These are phyloP conservation scores for Pipra filicauda DNA, from an alignment of 2,113 vertebrate species.

Conservation along the genomic window DNA sequence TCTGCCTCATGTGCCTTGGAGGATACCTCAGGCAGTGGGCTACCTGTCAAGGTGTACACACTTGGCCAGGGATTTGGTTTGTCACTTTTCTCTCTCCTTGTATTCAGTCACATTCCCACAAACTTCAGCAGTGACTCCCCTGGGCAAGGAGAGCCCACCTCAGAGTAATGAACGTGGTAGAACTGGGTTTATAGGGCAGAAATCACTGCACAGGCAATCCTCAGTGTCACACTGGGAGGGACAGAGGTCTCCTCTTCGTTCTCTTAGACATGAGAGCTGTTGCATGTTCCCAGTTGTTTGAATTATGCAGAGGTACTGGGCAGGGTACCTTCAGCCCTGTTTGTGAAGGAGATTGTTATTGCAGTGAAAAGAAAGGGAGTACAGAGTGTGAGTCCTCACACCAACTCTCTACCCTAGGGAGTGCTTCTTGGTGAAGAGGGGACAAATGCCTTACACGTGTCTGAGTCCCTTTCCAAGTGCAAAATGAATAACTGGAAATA, in stretches of 20 bases:
- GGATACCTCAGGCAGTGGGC: neutral
- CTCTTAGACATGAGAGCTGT: neutral
- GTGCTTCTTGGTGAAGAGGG: neutral
- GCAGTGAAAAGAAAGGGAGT: neutral
- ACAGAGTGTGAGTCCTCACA: neutral
- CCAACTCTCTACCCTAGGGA: neutral
- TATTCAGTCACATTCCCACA: neutral
- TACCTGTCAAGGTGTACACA: neutral
- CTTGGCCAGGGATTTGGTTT: neutral
- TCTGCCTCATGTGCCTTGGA: accelerated
- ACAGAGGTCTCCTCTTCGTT: neutral
- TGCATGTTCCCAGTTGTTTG: neutral
- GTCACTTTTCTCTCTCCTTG: neutral
- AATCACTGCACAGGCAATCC: neutral
- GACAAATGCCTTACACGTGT: neutral
- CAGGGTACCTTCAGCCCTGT: neutral
- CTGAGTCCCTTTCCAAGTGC: neutral
- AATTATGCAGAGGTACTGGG: neutral
- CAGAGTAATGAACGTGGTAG: neutral
- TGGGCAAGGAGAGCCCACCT: neutral
- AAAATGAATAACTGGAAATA: neutral
- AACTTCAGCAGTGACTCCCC: neutral
- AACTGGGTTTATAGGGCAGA: neutral
- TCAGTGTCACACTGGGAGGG: neutral
- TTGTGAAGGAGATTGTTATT: neutral